Evolutionary conservation across 2,113 vertebrate species (phyloP).

Genomic region (Blennius ocellaris): DNA sequence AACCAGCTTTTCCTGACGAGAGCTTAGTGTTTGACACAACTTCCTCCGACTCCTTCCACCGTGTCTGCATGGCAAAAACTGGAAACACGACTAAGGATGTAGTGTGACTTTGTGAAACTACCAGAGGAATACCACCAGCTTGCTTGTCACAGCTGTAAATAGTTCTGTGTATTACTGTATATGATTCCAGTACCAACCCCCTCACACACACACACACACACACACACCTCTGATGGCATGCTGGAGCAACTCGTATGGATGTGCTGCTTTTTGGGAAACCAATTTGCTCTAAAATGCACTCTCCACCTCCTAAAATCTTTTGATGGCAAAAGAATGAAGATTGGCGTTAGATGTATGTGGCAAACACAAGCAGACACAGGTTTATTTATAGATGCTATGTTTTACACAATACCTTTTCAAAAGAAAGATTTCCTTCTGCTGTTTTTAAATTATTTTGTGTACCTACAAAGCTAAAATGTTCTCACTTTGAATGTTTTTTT

Average conservation of each 20-base stretch:
- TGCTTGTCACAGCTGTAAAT: conserved; percentile 77
- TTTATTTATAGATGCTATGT: not conserved
- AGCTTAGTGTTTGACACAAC: conserved; percentile 29
- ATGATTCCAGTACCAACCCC: conserved; percentile 41
- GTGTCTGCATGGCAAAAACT: conserved; percentile 72
- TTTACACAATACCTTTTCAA: conserved; percentile 33
- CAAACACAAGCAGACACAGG: conserved; percentile 17
- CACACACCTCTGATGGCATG: conserved; percentile 57
- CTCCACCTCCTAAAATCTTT: conserved; percentile 18
- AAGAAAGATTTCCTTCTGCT: conserved; percentile 1
- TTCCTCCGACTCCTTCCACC: conserved; percentile 26
- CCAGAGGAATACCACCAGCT: conserved; percentile 46
- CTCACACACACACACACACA: not conserved
- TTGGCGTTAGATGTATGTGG: conserved; percentile 52
- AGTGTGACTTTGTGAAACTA: conserved; percentile 31
- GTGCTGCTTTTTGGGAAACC: conserved; percentile 46
- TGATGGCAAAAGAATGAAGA: conserved; percentile 33
- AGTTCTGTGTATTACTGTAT: conserved; percentile 60
- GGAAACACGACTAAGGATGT: conserved; percentile 52
- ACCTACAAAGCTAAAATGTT: conserved; percentile 7
- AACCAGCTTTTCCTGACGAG: conserved; percentile 55
- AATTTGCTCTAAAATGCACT: conserved; percentile 13
- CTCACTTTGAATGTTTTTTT: not conserved
- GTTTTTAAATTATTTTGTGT: conserved; percentile 33
- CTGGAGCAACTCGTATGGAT: conserved; percentile 46